A percentile compares a stretch with the other conserved stretches of the same genome.
Conservation (phyloP, 2,797 vertebrate species). For the Eulemur albifrons region DNA sequence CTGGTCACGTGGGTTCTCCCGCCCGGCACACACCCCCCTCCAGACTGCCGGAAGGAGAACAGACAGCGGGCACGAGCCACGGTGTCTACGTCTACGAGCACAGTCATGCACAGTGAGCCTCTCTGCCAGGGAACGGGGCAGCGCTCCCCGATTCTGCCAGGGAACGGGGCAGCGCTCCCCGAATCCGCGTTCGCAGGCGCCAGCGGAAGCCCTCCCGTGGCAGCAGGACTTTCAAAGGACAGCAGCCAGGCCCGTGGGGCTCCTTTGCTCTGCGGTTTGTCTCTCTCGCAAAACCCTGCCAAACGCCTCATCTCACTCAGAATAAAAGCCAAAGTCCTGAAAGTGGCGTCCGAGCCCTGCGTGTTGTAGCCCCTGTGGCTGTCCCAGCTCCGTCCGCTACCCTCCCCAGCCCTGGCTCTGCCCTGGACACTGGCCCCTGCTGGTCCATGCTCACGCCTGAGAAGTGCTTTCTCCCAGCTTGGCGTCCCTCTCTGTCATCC, state of each 20-base stretch:
- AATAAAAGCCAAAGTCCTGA: neutral
- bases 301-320: neutral
- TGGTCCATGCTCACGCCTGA: neutral
- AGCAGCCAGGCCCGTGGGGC: rapidly evolving
- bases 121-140: neutral
- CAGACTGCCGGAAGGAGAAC: neutral
- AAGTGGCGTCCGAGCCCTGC: rapidly evolving
- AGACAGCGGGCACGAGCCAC: neutral
- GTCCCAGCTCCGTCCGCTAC: too few species aligned
- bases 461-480: too few species aligned
- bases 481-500: neutral
- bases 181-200: neutral
- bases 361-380: rapidly evolving
- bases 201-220: too few species aligned
- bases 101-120: rapidly evolving
- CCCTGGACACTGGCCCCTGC: neutral
- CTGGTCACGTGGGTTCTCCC: neutral
- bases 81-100: rapidly evolving
- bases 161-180: neutral
- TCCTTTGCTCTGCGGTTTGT: too few species aligned
- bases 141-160: too few species aligned
- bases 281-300: neutral
- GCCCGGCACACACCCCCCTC: too few species aligned
- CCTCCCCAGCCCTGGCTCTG: rapidly evolving
- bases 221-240: neutral